Evolutionary conservation across 1,140 invertebrate genomes (phyloP).

Genomic region (Drosophila nigromelanica): DNA sequence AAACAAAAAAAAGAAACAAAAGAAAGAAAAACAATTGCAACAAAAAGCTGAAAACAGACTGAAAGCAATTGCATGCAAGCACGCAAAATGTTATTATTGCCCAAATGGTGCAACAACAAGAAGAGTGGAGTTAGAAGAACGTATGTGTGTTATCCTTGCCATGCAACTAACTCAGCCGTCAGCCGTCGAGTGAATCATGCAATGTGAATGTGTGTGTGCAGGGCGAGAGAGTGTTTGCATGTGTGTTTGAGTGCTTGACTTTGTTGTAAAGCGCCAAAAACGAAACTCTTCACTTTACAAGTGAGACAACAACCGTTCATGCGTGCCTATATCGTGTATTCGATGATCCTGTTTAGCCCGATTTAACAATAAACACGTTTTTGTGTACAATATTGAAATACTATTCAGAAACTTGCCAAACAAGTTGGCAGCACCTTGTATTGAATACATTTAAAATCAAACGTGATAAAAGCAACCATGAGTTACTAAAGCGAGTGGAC

Average conservation of each 20-base stretch:
- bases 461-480: background rate
- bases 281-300: constrained; percentile 16
- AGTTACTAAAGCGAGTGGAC: no score
- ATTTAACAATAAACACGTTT: no score
- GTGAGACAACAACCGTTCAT: constrained; percentile 16
- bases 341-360: background rate
- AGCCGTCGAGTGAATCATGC: constrained; percentile 48
- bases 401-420: no score
- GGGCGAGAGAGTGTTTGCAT: background rate
- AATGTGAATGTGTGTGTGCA: constrained; percentile 16
- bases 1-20: background rate
- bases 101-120: constrained; percentile 19
- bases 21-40: constrained; percentile 24
- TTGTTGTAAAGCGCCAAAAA: constrained; percentile 5
- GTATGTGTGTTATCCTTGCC: constrained; percentile 35
- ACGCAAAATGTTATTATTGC: constrained; percentile 74
- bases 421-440: no score
- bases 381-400: no score
- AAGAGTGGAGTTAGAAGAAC: constrained; percentile 30
- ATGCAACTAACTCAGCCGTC: constrained; percentile 33
- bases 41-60: constrained; percentile 38
- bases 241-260: background rate
- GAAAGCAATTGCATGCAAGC: constrained; percentile 71
- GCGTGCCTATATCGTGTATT: background rate
- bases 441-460: no score